A percentile compares a stretch with the other conserved stretches of the same genome.
Evolutionary conservation across 2,888 invertebrate species (phyloP).

Genomic region (Pandemis cinnamomeana): DNA sequence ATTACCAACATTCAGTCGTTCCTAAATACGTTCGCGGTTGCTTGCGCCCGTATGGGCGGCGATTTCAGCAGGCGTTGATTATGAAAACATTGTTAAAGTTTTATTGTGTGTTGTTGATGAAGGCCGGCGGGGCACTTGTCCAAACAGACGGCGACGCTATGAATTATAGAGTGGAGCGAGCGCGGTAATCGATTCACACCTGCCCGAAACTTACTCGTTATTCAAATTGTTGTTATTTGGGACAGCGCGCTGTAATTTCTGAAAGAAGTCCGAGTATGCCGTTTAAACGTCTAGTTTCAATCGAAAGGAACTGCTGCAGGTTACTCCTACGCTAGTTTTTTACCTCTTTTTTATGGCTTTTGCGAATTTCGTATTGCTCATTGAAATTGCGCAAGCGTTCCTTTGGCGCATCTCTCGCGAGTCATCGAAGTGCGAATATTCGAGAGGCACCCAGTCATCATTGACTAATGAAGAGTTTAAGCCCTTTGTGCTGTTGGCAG

Average conservation of each 20-base stretch:
- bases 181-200: conserved; percentile 82
- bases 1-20: conserved; percentile 48
- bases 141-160: conserved; percentile 75
- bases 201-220: conserved; percentile 59
- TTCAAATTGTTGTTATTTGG: conserved; percentile 40
- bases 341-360: neutral
- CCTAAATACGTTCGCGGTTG: conserved; percentile 66
- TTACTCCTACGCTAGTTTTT: neutral
- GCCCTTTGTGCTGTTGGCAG: conserved; percentile 57
- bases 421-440: conserved; percentile 47
- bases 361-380: conserved; percentile 7
- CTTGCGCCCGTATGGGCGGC: conserved; percentile 52
- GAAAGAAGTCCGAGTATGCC: neutral
- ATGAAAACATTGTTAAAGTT: conserved; percentile 83
- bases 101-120: conserved; percentile 80
- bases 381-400: conserved; percentile 31
- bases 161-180: conserved; percentile 78
- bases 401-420: conserved; percentile 35
- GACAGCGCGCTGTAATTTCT: conserved; percentile 20
- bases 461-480: conserved; percentile 71
- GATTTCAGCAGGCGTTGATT: conserved; percentile 72
- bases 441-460: conserved; percentile 58
- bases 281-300: neutral
- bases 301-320: neutral
- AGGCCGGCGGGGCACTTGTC: conserved; percentile 79